Base-by-base conservation (phyloP, 2,888 invertebrate species). In the Craniophora ligustri region DNA sequence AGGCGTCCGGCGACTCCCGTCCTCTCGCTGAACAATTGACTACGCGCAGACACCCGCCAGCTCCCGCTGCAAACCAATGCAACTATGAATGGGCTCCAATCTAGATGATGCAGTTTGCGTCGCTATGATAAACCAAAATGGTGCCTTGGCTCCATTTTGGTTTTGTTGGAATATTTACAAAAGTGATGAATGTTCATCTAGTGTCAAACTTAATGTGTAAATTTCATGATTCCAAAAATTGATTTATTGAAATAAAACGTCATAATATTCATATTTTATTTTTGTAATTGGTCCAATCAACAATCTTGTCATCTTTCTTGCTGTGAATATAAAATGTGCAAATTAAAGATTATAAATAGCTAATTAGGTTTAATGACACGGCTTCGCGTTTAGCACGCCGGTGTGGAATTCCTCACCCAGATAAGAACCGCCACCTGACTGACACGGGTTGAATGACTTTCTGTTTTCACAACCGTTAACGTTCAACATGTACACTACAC, bases 1-100 rank as follows among this genome's bases (percentile, higher is more conserved):
- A 83, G 85, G 77, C 83, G 81, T 81, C 83, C 82, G 79, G 70
- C 39, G 13, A 15, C 34, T 49, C 60, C 49, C 46, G 63, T 40
- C 60, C 59, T 55, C 67, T 55, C 54, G 45, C 62, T 30, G 46
- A 72, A 71, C 71, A 74, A 74, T 78, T 77, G 75, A 62, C 67
- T 67, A 73, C 68, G 60, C 68, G 42, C 54, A 49, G 41, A 46
- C 58, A 63, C 58, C 51, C 63, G 57, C 49, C 61, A 67, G 47
- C 54, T 38, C 44, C 26, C 21, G 23, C 34, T 62, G 63, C 47
- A 57, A 50, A 50, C 47, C 26, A 30, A 32, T 61, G 62, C 51
- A 66, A 38, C 55, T 36, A 61, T 34, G 23, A 47, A 44, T 39
- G 28, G 21, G 19, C 13, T 26, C 21, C 16, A 19, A 10, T 11